These are phyloP conservation scores for Anticlea derivata DNA, from an alignment of 2,888 invertebrate genomes.

Conservation along the genomic window DNA sequence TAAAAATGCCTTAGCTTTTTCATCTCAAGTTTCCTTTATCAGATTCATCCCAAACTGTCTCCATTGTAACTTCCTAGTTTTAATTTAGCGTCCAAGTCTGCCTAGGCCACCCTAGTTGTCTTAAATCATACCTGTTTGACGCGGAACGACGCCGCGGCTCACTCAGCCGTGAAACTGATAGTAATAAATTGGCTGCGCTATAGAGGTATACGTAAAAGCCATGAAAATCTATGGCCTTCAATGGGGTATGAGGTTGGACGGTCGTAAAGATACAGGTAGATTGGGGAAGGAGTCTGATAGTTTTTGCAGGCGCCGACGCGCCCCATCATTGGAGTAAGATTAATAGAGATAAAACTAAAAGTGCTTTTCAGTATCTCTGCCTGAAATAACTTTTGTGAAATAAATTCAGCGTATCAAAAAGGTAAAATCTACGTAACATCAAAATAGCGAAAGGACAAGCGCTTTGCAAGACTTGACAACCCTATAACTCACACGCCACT, in stretches of 20 bases:
- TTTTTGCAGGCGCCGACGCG: no score
- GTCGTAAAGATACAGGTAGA: constrained; percentile 34
- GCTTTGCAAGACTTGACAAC: constrained; percentile 45
- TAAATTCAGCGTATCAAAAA: constrained; percentile 3
- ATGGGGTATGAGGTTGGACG: constrained; percentile 48
- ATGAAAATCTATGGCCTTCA: constrained; percentile 52
- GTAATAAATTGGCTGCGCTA: constrained; percentile 56
- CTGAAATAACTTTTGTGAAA: background rate
- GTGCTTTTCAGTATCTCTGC: no score
- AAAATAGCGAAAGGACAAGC: constrained; percentile 19
- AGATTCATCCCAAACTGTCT: constrained; percentile 20
- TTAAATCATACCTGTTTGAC: constrained; percentile 71
- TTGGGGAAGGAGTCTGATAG: constrained; percentile 11
- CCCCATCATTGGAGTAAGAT: no score
- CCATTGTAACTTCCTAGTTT: constrained; percentile 43
- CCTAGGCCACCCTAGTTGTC: constrained; percentile 50
- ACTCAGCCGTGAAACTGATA: constrained; percentile 64
- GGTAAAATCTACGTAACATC: constrained; percentile 12
- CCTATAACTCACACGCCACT: constrained; percentile 57
- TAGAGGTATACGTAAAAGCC: constrained; percentile 37
- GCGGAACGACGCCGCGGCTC: constrained; percentile 53
- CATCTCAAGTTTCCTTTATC: constrained; percentile 1
- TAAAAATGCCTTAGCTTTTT: background rate
- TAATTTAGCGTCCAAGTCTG: constrained; percentile 61
- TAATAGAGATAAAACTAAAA: no score